A percentile compares a stretch with the other conserved stretches of the same genome.
Evolutionary conservation across 2,113 vertebrate species (phyloP).

Genomic region (Columba janthina): DNA sequence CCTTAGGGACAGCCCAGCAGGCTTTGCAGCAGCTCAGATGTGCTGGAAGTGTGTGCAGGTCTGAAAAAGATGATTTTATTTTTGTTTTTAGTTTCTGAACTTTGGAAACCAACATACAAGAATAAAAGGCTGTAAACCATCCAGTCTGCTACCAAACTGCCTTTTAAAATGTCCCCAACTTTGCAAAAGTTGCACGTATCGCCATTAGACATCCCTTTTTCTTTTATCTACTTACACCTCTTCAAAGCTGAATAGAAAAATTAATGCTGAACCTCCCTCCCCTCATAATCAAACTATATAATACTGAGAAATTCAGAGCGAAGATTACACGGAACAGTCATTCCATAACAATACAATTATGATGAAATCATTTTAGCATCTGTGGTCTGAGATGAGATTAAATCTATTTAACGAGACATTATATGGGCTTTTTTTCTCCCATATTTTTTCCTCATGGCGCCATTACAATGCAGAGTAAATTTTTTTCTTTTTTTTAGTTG

Average conservation of each 20-base stretch:
- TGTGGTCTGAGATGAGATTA: conserved; percentile 58
- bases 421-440: conserved; percentile 19
- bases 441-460: conserved; percentile 3
- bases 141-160: conserved; percentile 9
- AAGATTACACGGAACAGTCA: conserved; percentile 33
- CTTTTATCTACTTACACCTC: conserved; percentile 38
- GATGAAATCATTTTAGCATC: conserved; percentile 65
- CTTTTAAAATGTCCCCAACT: background rate
- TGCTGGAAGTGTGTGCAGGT: background rate
- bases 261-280: conserved; percentile 36
- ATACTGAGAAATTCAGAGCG: background rate
- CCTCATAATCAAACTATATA: conserved; percentile 54
- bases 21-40: background rate
- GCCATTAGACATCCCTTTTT: conserved; percentile 11
- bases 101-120: conserved; percentile 40
- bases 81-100: background rate
- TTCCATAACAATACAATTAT: conserved; percentile 66
- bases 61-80: background rate
- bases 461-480: background rate
- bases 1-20: background rate
- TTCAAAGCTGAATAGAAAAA: conserved; percentile 51
- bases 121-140: conserved; percentile 16
- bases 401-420: conserved; percentile 45
- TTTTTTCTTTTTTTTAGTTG: background rate
- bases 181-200: conserved; percentile 20